phyloP scores from a whole-genome alignment of 2,888 invertebrate species.

The Polydrusus tereticollis region DNA sequence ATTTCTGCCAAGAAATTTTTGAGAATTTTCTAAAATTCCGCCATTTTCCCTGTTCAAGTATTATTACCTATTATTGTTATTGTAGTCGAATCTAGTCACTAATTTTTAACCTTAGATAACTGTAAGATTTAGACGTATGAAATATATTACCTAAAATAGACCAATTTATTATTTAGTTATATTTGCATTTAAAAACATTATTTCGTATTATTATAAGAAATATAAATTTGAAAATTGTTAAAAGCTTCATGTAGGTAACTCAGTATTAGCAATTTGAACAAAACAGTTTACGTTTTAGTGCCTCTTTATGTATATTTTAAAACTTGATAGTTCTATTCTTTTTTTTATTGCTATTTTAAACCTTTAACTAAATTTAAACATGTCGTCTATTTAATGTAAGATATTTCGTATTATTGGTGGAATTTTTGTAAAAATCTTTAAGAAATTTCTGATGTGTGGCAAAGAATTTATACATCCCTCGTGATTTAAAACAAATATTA shows the following conservation, averaged over 20 bases:
- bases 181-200: not conserved
- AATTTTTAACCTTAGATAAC: conserved; percentile 34
- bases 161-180: not conserved
- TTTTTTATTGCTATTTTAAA: too few relatives aligned
- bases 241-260: too few relatives aligned
- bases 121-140: conserved; percentile 11
- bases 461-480: conserved; percentile 36
- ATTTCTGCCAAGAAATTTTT: conserved; percentile 19
- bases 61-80: conserved; percentile 36
- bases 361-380: too few relatives aligned
- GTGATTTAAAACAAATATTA: conserved; percentile 57
- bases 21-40: conserved; percentile 28
- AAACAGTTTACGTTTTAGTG: too few relatives aligned
- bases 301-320: too few relatives aligned
- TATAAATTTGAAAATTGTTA: too few relatives aligned
- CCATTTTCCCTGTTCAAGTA: conserved; percentile 32
- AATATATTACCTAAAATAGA: not conserved
- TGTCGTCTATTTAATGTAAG: conserved; percentile 9
- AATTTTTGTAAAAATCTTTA: conserved; percentile 55
- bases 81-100: conserved; percentile 29
- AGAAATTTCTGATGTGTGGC: conserved; percentile 25
- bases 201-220: too few relatives aligned
- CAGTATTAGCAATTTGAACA: too few relatives aligned
- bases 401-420: conserved; percentile 19
- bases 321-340: too few relatives aligned